Conservation (phyloP, 2,888 invertebrate species). For the Perizoma affinitatum region DNA sequence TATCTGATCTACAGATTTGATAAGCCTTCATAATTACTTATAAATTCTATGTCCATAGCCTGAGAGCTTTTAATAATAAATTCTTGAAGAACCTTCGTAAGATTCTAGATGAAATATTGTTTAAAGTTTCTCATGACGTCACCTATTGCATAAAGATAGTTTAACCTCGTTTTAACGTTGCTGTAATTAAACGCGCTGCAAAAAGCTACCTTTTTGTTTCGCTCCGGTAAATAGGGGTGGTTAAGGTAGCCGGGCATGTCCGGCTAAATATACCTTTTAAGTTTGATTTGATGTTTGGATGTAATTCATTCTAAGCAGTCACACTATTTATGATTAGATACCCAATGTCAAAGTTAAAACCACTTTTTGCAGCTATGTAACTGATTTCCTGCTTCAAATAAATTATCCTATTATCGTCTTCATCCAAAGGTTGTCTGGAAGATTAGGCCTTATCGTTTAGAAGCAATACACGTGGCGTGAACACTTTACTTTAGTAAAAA, state of each 20-base stretch:
- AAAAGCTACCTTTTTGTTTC: not conserved
- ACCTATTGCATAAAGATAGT: constrained; percentile 2
- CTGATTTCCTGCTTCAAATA: too few species aligned
- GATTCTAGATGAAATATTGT: constrained; percentile 1
- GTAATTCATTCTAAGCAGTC: too few species aligned
- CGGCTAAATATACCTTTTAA: too few species aligned
- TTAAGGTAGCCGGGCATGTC: not conserved
- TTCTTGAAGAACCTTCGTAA: not conserved
- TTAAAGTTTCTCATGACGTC: not conserved
- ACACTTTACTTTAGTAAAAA: too few species aligned
- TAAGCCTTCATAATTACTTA: constrained; percentile 3
- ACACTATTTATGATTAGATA: too few species aligned
- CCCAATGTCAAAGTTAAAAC: too few species aligned
- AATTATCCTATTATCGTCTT: too few species aligned
- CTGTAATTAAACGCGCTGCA: constrained; percentile 14
- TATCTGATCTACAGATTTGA: not conserved
- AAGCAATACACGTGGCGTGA: too few species aligned
- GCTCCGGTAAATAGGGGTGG: not conserved
- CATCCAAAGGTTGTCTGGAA: too few species aligned
- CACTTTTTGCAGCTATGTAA: too few species aligned
- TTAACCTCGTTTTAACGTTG: constrained; percentile 1
- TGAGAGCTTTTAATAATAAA: constrained; percentile 3
- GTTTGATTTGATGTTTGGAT: too few species aligned
- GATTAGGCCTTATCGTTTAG: too few species aligned
- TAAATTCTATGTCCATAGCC: not conserved